A percentile compares a stretch with the other conserved stretches of the same genome.
These are phyloP conservation scores for Neotoma lepida DNA, from an alignment of 2,113 vertebrate genomes.

Conservation along the genomic window DNA sequence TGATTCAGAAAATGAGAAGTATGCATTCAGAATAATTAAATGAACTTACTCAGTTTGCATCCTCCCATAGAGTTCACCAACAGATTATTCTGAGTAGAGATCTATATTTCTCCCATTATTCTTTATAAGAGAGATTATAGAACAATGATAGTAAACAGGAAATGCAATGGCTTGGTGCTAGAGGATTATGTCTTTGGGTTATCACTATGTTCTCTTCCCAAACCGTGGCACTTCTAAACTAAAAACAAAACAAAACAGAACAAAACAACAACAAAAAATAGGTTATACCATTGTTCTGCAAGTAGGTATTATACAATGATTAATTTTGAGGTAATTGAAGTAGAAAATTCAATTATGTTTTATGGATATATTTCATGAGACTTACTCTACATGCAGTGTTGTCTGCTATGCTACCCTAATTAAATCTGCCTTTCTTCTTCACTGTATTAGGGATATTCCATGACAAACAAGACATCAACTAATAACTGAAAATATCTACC, in stretches of 20 bases:
- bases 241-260: too few species aligned
- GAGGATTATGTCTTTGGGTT: neutral
- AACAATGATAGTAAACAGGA: neutral
- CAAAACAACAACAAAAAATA: neutral
- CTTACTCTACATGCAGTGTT: neutral
- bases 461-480: neutral
- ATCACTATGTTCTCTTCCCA: neutral
- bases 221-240: neutral
- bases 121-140: neutral
- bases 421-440: neutral
- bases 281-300: neutral
- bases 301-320: neutral
- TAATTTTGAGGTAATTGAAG: neutral
- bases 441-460: neutral
- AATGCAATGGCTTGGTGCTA: neutral
- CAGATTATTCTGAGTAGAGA: neutral
- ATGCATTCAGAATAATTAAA: neutral
- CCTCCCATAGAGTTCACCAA: neutral
- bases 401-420: neutral
- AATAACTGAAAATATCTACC: neutral
- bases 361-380: neutral
- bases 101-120: neutral
- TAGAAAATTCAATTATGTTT: neutral
- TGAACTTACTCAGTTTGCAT: neutral
- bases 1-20: neutral